Percentiles rank a stretch among this genome's conserved stretches.
These are phyloP conservation scores for Drosophila kuntzei DNA, from an alignment of 2,888 invertebrate species.

Conservation along the genomic window DNA sequence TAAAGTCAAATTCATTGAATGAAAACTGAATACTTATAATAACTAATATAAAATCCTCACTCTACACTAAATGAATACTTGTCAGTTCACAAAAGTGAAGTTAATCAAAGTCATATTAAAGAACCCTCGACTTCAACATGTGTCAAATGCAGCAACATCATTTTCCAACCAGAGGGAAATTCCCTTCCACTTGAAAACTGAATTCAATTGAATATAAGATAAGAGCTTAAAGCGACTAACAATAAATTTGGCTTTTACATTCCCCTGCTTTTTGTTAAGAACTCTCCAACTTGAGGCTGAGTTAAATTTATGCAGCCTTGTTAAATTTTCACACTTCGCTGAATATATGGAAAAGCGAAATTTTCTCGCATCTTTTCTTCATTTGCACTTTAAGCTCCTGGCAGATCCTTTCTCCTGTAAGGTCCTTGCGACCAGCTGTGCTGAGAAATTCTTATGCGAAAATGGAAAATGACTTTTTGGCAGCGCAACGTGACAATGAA, in stretches of 20 bases:
- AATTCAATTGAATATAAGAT: constrained; percentile 31
- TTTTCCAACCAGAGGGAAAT: constrained; percentile 1
- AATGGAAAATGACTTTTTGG: constrained; percentile 41
- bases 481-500: constrained; percentile 44
- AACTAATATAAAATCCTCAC: constrained; percentile 55
- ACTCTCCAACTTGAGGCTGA: constrained; percentile 8
- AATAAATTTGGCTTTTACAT: constrained; percentile 27
- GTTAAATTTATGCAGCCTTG: constrained; percentile 55
- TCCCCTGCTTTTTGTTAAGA: not conserved
- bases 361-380: constrained; percentile 25
- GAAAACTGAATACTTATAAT: constrained; percentile 12
- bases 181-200: constrained; percentile 8
- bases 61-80: constrained; percentile 15
- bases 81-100: constrained; percentile 22
- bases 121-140: constrained; percentile 33
- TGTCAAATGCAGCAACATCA: constrained; percentile 45
- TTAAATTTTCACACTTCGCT: constrained; percentile 47
- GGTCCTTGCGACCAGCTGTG: constrained; percentile 29
- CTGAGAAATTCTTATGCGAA: constrained; percentile 29
- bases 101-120: constrained; percentile 47
- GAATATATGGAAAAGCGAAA: constrained; percentile 20
- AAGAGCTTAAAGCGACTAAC: constrained; percentile 26
- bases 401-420: not conserved
- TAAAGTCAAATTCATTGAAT: not conserved
- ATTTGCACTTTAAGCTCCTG: constrained; percentile 47